phyloP scores from a whole-genome alignment of 2,888 invertebrate species.

The Cerastis rubricosa region DNA sequence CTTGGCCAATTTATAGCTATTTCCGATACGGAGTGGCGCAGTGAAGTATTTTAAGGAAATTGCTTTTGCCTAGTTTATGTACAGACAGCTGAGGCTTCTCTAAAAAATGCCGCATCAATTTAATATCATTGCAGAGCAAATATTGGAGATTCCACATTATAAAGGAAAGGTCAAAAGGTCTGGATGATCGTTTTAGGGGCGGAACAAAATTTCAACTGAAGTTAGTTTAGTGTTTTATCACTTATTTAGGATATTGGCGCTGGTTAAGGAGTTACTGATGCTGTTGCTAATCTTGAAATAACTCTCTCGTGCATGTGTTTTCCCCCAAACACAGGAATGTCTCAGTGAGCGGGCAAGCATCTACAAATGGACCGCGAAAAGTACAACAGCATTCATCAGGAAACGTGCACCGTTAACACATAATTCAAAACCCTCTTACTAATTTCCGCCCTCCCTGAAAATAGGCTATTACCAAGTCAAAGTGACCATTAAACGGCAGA shows the following conservation, averaged over 20 bases:
- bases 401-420: background rate
- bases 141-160: background rate
- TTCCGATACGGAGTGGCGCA: constrained; percentile 51
- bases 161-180: background rate
- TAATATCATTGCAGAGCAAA: constrained; percentile 26
- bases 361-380: background rate
- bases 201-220: background rate
- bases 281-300: background rate
- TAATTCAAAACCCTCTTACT: background rate
- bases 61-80: constrained; percentile 45
- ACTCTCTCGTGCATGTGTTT: background rate
- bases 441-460: constrained; percentile 9
- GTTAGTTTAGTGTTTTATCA: background rate
- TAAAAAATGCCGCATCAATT: constrained; percentile 45
- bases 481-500: constrained; percentile 22
- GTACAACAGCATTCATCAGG: no score
- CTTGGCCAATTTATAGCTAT: constrained; percentile 46
- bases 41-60: constrained; percentile 65
- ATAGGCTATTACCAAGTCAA: constrained; percentile 31
- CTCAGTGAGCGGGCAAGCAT: background rate
- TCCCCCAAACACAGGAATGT: background rate
- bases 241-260: background rate
- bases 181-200: background rate
- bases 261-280: background rate
- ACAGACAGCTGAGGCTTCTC: background rate